Evolutionary conservation across 2,113 vertebrate species (phyloP).

Genomic region (Erinaceus europaeus): DNA sequence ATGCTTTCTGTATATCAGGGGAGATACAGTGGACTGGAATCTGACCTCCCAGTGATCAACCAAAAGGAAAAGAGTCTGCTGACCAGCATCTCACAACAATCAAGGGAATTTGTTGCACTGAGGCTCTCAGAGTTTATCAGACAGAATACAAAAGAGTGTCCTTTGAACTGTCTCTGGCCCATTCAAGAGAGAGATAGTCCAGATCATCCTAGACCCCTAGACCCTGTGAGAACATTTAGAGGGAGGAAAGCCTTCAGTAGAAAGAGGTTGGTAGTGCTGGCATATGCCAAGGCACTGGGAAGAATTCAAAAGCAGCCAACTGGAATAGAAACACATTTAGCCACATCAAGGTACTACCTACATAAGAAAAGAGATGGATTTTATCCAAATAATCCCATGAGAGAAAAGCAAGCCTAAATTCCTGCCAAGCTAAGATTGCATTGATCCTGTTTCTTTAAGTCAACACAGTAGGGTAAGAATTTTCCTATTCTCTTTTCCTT

Average conservation of each 20-base stretch:
- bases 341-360: not conserved
- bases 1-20: not conserved
- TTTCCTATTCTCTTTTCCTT: not conserved
- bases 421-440: not conserved
- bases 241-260: not conserved
- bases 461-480: not conserved
- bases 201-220: not conserved
- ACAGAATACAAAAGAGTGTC: slow-evolving; percentile 2
- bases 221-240: not conserved
- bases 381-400: not conserved
- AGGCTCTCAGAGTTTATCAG: not conserved
- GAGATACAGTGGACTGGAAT: not conserved
- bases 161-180: not conserved
- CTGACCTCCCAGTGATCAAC: slow-evolving; percentile 31
- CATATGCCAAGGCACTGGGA: not conserved
- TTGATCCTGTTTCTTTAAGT: not conserved
- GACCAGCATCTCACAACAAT: not conserved
- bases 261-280: not conserved
- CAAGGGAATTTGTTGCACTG: not conserved
- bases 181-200: not conserved
- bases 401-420: not conserved
- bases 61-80: not conserved
- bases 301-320: not conserved
- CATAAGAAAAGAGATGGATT: not conserved
- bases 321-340: not conserved